Evolutionary conservation across 1,140 invertebrate species (phyloP).

Genomic region (Choristoneura fumiferana): DNA sequence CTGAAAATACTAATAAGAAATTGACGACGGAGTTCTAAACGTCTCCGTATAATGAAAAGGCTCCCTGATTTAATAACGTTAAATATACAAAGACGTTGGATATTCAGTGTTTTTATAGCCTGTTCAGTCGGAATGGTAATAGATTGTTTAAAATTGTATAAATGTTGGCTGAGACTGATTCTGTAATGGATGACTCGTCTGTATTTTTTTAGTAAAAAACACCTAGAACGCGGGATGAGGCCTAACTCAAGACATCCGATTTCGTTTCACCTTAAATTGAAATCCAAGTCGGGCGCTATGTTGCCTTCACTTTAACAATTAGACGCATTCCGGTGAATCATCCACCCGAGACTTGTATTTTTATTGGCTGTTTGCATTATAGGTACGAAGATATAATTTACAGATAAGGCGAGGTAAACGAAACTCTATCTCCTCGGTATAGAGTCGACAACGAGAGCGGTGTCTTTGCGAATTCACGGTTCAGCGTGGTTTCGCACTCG

Average conservation of each 20-base stretch:
- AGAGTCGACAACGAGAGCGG: slow-evolving; percentile 36
- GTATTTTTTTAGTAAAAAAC: background rate
- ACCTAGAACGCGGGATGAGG: background rate
- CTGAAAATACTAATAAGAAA: too few species aligned
- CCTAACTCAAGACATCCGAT: slow-evolving; percentile 21
- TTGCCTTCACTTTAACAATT: slow-evolving; percentile 59
- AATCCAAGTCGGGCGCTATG: slow-evolving; percentile 28
- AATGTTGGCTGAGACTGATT: background rate
- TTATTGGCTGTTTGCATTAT: slow-evolving; percentile 63
- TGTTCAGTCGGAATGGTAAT: background rate
- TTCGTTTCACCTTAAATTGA: slow-evolving; percentile 50
- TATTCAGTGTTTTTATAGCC: background rate
- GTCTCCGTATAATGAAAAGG: too few species aligned
- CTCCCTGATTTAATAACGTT: background rate
- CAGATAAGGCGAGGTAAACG: slow-evolving; percentile 34
- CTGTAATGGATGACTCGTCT: too few species aligned
- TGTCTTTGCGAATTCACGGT: slow-evolving; percentile 22
- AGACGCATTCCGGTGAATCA: slow-evolving; percentile 68
- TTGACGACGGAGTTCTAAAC: too few species aligned
- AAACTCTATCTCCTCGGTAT: slow-evolving; percentile 36
- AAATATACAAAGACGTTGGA: background rate
- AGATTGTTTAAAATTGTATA: background rate
- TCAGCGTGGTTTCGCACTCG: slow-evolving; percentile 33
- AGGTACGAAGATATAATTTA: slow-evolving; percentile 39
- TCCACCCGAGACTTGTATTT: slow-evolving; percentile 60